Base-by-base conservation (phyloP, 64 coral and sea anemone genomes). In the Porites lutea region DNA sequence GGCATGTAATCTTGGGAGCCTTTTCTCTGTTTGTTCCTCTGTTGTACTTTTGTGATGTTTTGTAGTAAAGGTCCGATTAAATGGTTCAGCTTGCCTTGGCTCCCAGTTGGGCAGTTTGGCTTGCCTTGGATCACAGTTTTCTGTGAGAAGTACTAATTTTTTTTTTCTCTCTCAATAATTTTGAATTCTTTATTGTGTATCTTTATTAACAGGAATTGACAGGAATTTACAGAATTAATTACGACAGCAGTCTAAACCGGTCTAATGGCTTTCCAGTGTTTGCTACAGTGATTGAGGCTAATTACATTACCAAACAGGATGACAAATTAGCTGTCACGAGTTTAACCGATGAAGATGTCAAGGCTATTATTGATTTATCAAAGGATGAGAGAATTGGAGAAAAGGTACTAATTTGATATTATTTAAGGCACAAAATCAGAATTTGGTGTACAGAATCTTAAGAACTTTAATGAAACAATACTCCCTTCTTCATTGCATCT, bases 211-310 rank as follows among this genome's bases (percentile, higher is more conserved):
- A 99, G 97, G 97, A 99, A 61, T 58, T 99, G 74, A 99, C 97
- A 11, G 97, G 97, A 13, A 99, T 99, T 81, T 99, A 99, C 88
- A 93, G 96, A 80, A 99, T 94, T 54, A 99, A 96, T 80, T 99
- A 99, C 22, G 97, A 99, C 58, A 93, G 83, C 22, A 91, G 91
- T 13, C 55, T 99, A 4, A 99, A 99, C 85, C 82, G 91, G 52
- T 91, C 97, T 15, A 96, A 99, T 89, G 97, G 97, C 4, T 99
- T 99, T 82, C 97, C 97, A 85, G 97, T 99, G 48, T 99, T 99
- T 77, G 97, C 97, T 12, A 99, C 97, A 65, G 91, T 99, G 47
- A 99, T 99, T 80, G 97, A 99, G 83, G 97, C 97, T 37, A 99
- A 99, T 69, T 94, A 94, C 37, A 99, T 99, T 77, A 96, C 97